Evolutionary conservation across 2,113 vertebrate genomes (phyloP), one percentile per base, ranked within the genome.

Genomic region (Cebus imitator): DNA sequence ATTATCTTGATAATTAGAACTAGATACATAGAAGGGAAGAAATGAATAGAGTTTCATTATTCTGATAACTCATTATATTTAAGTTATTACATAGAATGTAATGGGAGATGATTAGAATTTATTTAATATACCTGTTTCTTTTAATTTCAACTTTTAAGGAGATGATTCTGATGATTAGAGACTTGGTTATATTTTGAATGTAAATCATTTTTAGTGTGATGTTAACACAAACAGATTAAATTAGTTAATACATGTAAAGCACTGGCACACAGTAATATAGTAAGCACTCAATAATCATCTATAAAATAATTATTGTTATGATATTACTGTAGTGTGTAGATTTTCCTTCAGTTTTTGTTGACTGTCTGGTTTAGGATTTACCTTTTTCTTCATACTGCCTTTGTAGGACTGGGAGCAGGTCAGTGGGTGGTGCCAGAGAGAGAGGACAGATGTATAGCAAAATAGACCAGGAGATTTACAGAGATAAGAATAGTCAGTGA

Each of bases 61-160:
- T 91, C 57, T 81, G 43, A 68, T 68, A 90, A 89, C 43, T 18
- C 4, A 40, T 23, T 58, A 64, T 32, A 80, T 76, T 78, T 92
- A 82, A 61, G 66, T 78, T 37, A 89, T 64, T 43, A 72, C 17
- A 50, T 58, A 27, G 16, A 83, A 37, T 75, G 3, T 93, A 82
- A 48, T 73, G 23, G 35, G 40, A 94, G 10, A 45, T 81, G 83
- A 55, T 93, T 75, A 57, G 25, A 80, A 93, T 95, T 95, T 95
- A 52, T 76, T 91, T 91, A 85, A 73, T 64, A 50, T 68, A 30
- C 21, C 18, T 84, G 2, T 90, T 75, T 68, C 45, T 81, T 89
- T 50, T 87, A 21, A 84, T 14, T 37, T 73, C 43, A 50, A 70
- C n/a, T 78, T 79, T 81, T 79, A 79, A 86, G 79, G 40, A 57